Percentiles rank a stretch among this genome's conserved stretches.
Conservation (phyloP, 2,113 vertebrate genomes). For the Oxyura jamaicensis region DNA sequence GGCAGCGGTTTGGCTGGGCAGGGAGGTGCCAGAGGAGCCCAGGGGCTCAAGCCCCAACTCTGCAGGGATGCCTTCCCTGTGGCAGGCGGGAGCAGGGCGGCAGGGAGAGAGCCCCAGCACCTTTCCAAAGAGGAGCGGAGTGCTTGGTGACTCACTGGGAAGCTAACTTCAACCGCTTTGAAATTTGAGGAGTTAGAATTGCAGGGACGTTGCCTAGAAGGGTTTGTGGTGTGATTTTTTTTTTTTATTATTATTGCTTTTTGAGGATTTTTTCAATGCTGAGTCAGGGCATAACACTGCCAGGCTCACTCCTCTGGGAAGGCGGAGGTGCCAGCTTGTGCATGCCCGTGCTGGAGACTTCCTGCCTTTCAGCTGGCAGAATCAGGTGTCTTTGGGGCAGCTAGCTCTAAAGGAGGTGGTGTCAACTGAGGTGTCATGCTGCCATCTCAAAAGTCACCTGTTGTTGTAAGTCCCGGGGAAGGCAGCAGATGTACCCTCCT, state of each 20-base stretch:
- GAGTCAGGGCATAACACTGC: background rate
- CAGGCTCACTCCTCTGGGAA: background rate
- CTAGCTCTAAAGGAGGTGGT: background rate
- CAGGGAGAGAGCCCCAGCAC: too few species aligned
- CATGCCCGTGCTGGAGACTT: background rate
- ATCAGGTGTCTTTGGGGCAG: background rate
- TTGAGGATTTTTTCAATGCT: fast-evolving
- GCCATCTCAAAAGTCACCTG: background rate
- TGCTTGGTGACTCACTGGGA: fast-evolving
- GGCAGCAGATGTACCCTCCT: background rate
- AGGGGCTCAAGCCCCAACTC: background rate
- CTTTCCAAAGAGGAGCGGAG: background rate
- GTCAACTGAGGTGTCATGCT: background rate
- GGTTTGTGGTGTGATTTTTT: background rate
- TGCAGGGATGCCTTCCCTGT: background rate
- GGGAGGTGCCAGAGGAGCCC: too few species aligned
- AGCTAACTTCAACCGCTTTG: background rate
- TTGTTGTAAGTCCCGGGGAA: background rate
- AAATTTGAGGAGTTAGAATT: background rate
- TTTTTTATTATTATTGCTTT: background rate
- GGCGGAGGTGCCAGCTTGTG: background rate
- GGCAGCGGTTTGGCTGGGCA: background rate
- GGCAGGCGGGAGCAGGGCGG: background rate
- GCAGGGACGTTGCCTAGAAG: background rate
- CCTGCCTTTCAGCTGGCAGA: background rate